phyloP scores from a whole-genome alignment of 2,113 vertebrate species.

The Dunckerocampus dactyliophorus region DNA sequence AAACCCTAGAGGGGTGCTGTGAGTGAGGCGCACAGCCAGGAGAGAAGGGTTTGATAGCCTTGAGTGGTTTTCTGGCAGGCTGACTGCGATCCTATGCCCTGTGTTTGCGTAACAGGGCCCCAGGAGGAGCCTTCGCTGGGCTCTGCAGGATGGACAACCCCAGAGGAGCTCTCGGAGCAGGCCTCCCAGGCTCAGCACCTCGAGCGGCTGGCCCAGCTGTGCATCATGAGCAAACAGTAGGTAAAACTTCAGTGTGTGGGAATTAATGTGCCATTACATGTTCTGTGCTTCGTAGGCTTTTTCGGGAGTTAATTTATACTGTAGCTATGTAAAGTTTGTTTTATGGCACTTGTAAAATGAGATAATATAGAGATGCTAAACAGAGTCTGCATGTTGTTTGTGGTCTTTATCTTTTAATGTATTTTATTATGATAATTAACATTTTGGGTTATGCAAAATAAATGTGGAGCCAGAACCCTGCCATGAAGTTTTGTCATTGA shows the following conservation, averaged over 20 bases:
- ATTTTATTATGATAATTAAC: no score
- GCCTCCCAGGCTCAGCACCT: slow-evolving; percentile 72
- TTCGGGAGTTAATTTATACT: slow-evolving; percentile 4
- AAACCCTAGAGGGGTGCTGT: slow-evolving; percentile 35
- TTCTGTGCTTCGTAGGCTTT: slow-evolving; percentile 9
- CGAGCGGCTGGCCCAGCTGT: slow-evolving; percentile 74
- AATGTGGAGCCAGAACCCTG: no score
- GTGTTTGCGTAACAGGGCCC: slow-evolving; percentile 76
- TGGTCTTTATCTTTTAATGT: no score
- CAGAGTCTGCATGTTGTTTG: no score
- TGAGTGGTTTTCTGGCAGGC: slow-evolving; percentile 28
- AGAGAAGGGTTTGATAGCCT: background rate
- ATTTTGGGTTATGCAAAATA: no score
- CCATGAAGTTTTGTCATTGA: no score
- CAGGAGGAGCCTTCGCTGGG: slow-evolving; percentile 73
- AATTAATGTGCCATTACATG: slow-evolving; percentile 20
- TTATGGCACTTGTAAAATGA: background rate
- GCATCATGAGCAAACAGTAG: slow-evolving; percentile 82
- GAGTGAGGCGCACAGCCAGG: background rate
- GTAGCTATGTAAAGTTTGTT: slow-evolving; percentile 7
- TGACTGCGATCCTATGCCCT: slow-evolving; percentile 73
- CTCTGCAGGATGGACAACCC: slow-evolving; percentile 69
- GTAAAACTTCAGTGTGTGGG: slow-evolving; percentile 40
- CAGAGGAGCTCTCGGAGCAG: slow-evolving; percentile 76
- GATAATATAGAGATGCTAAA: background rate